Conservation (phyloP, 2,797 vertebrate species). For the Pseudochromis fuscus region DNA sequence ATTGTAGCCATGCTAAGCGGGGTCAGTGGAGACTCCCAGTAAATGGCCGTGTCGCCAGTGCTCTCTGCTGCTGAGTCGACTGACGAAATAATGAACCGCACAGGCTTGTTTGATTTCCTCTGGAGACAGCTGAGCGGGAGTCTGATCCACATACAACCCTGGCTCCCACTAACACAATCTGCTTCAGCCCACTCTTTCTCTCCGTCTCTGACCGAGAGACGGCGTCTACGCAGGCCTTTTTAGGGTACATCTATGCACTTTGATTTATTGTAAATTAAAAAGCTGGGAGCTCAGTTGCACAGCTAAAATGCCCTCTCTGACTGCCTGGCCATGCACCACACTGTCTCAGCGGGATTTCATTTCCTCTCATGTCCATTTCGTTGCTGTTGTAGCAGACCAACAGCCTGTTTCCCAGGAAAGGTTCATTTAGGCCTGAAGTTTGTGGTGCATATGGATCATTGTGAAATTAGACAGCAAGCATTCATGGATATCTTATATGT, state of each 20-base stretch:
- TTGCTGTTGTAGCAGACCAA: constrained; percentile 69
- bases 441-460: constrained; percentile 51
- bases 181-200: constrained; percentile 67
- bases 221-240: constrained; percentile 66
- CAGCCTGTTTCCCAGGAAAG: constrained; percentile 68
- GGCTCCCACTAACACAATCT: constrained; percentile 79
- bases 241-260: constrained; percentile 76
- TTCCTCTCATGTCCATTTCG: constrained; percentile 76
- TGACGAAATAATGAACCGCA: constrained; percentile 77
- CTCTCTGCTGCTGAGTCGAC: constrained; percentile 67
- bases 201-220: constrained; percentile 71
- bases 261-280: constrained; percentile 85
- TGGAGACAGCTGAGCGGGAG: constrained; percentile 78
- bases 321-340: constrained; percentile 72
- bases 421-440: constrained; percentile 62
- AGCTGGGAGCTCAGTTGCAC: constrained; percentile 75
- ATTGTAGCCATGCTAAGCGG: constrained; percentile 49
- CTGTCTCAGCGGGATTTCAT: constrained; percentile 77
- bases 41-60: constrained; percentile 76
- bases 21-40: constrained; percentile 69
- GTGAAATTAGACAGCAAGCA: constrained; percentile 59
- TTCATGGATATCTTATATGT: constrained; percentile 58
- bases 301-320: constrained; percentile 76
- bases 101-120: constrained; percentile 81
- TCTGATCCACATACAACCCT: constrained; percentile 70